Evolutionary conservation across 1,140 invertebrate species (phyloP).

Genomic region (Drosophila guanche): DNA sequence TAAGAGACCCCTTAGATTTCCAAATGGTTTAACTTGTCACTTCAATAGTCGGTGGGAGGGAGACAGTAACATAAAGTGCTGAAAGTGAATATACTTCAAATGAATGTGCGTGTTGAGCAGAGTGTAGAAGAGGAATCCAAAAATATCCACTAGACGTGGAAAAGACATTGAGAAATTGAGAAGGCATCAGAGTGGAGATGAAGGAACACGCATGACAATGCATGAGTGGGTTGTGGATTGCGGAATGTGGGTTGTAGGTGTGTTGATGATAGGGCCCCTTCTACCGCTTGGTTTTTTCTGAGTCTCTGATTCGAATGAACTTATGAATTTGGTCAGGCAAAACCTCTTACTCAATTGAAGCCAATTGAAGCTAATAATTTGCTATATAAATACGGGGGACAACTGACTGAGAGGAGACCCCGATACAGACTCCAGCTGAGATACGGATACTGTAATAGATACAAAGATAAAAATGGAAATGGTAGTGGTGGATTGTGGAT

Average conservation of each 20-base stretch:
- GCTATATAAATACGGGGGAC: constrained; percentile 73
- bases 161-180: too few species aligned
- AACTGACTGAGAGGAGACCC: constrained; percentile 32
- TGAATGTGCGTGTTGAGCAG: constrained; percentile 56
- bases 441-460: constrained; percentile 11
- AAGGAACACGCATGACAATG: too few species aligned
- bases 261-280: too few species aligned
- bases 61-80: constrained; percentile 29
- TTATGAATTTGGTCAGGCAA: constrained; percentile 57
- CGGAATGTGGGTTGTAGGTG: too few species aligned
- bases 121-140: too few species aligned
- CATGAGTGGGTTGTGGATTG: too few species aligned
- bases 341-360: constrained; percentile 64
- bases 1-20: constrained; percentile 45
- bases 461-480: constrained; percentile 10
- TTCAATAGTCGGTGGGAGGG: constrained; percentile 33
- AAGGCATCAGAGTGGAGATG: too few species aligned
- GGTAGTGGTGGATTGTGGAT: too few species aligned
- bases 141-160: too few species aligned
- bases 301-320: neutral
- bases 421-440: neutral
- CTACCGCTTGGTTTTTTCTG: constrained; percentile 9
- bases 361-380: constrained; percentile 79
- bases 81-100: constrained; percentile 55
- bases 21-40: constrained; percentile 69